Percentiles rank a stretch among this genome's conserved stretches.
phyloP scores from a whole-genome alignment of 2,888 invertebrate genomes.

The Crossocerus cetratus region DNA sequence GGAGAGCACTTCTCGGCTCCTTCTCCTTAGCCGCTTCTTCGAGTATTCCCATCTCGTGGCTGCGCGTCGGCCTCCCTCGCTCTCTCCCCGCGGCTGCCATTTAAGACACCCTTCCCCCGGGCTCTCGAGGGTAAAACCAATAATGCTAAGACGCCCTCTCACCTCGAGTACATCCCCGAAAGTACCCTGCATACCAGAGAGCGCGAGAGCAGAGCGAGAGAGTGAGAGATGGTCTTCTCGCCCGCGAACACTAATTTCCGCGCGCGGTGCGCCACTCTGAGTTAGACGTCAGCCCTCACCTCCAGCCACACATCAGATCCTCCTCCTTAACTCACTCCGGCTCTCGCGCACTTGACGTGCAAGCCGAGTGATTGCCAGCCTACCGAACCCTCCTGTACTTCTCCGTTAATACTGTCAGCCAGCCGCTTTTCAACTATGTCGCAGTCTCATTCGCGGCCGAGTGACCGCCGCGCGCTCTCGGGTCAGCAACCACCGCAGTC shows the following conservation, averaged over 20 bases:
- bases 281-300: conserved; percentile 71
- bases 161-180: conserved; percentile 53
- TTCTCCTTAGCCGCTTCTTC: not conserved
- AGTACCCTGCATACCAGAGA: conserved; percentile 68
- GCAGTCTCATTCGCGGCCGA: too few species aligned
- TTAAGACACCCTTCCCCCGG: conserved; percentile 45
- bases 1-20: conserved; percentile 50
- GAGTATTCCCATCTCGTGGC: conserved; percentile 15
- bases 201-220: conserved; percentile 52
- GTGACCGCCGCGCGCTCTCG: too few species aligned
- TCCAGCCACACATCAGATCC: conserved; percentile 13
- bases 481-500: too few species aligned
- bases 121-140: conserved; percentile 72
- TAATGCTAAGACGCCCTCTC: conserved; percentile 72
- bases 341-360: conserved; percentile 25
- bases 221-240: conserved; percentile 16
- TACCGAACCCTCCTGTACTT: not conserved
- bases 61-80: conserved; percentile 13
- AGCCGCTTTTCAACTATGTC: too few species aligned
- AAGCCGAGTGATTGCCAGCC: not conserved
- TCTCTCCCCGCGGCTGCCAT: conserved; percentile 43
- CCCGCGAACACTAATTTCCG: conserved; percentile 73
- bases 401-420: too few species aligned
- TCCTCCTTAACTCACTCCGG: conserved; percentile 21
- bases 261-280: conserved; percentile 59